Evolutionary conservation across 2,113 vertebrate species (phyloP).

Genomic region (Charina bottae): DNA sequence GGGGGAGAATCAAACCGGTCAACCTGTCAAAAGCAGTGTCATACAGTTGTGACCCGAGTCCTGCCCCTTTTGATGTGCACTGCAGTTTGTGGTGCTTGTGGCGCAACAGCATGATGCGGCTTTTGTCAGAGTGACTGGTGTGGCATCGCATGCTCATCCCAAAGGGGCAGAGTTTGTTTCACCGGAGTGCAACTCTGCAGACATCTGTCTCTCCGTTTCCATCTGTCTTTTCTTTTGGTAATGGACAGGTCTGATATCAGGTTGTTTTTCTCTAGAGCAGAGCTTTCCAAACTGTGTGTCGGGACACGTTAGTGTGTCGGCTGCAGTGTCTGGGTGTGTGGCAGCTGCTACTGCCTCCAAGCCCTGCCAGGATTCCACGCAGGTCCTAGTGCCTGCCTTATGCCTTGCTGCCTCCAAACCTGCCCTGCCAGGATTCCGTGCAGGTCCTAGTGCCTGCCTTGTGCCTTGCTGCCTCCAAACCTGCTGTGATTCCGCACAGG

Average conservation of each 20-base stretch:
- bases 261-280: neutral
- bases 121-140: neutral
- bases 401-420: too few species aligned
- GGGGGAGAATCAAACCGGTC: neutral
- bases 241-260: neutral
- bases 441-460: too few species aligned
- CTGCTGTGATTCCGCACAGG: too few species aligned
- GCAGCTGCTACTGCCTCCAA: too few species aligned
- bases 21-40: neutral
- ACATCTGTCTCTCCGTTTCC: neutral
- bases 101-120: neutral
- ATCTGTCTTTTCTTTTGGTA: neutral
- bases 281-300: too few species aligned
- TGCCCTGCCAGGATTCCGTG: too few species aligned
- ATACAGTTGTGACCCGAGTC: neutral
- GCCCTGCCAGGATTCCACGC: too few species aligned
- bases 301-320: too few species aligned
- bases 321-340: too few species aligned
- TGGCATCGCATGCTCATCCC: neutral
- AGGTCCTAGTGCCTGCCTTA: too few species aligned
- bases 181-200: neutral
- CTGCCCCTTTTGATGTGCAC: neutral
- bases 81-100: neutral
- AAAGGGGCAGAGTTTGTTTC: neutral
- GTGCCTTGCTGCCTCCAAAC: too few species aligned